Evolutionary conservation across 2,113 vertebrate species (phyloP).

Genomic region (Ranitomeya variabilis): DNA sequence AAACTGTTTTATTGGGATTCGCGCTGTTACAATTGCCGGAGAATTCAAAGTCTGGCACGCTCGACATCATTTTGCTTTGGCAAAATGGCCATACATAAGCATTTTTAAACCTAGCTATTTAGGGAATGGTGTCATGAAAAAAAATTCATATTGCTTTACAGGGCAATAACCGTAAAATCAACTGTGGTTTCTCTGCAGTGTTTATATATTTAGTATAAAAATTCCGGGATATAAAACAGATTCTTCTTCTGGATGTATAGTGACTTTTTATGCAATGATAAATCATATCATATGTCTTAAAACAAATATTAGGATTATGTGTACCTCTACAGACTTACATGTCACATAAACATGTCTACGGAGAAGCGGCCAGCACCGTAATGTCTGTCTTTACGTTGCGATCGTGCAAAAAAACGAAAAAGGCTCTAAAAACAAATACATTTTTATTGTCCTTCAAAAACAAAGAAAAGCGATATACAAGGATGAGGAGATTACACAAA

Average conservation of each 20-base stretch:
- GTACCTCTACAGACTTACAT: slow-evolving; percentile 40
- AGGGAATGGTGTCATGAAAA: slow-evolving; percentile 50
- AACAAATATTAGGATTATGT: slow-evolving; percentile 55
- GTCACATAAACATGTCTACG: slow-evolving; percentile 41
- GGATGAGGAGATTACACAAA: not conserved
- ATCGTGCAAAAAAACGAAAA: slow-evolving; percentile 22
- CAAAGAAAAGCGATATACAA: not conserved
- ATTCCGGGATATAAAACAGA: slow-evolving; percentile 57
- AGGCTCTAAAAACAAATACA: slow-evolving; percentile 47
- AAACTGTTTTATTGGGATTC: slow-evolving; percentile 50
- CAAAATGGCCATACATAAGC: slow-evolving; percentile 52
- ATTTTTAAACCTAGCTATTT: slow-evolving; percentile 56
- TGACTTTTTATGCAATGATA: slow-evolving; percentile 50
- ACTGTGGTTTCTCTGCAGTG: slow-evolving; percentile 54
- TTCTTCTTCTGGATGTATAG: slow-evolving; percentile 49
- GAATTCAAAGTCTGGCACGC: slow-evolving; percentile 54
- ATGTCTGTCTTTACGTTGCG: slow-evolving; percentile 29
- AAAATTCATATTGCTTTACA: slow-evolving; percentile 56
- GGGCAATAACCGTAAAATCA: slow-evolving; percentile 53
- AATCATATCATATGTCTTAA: slow-evolving; percentile 56
- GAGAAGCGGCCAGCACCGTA: slow-evolving; percentile 8
- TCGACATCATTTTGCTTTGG: slow-evolving; percentile 42
- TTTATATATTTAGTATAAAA: slow-evolving; percentile 58
- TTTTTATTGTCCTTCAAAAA: slow-evolving; percentile 50
- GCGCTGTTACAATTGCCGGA: slow-evolving; percentile 40